A percentile compares a stretch with the other conserved stretches of the same genome.
These are phyloP conservation scores for Carettochelys insculpta DNA, from an alignment of 2,113 vertebrate genomes.

Conservation along the genomic window DNA sequence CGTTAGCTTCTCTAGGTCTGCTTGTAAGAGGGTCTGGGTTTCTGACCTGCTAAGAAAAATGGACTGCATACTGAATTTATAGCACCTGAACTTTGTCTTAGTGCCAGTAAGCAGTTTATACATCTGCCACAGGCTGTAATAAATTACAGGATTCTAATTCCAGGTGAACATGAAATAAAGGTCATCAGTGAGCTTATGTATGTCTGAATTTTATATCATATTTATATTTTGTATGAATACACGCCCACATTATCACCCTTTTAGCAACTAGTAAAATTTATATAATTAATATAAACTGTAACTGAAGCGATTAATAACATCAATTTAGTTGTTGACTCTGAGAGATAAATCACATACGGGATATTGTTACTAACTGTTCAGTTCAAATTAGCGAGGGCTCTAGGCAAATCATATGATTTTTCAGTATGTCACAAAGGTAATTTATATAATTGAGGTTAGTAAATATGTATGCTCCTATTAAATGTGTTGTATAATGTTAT, in stretches of 20 bases:
- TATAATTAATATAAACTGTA: not conserved
- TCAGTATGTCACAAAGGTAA: constrained; percentile 5
- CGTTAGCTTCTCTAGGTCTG: not conserved
- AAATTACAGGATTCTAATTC: not conserved
- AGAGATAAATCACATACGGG: not conserved
- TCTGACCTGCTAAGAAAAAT: not conserved
- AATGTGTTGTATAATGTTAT: not conserved
- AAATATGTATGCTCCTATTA: not conserved
- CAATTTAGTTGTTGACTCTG: constrained; percentile 1
- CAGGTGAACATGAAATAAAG: not conserved
- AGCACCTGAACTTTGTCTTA: not conserved
- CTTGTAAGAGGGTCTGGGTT: not conserved
- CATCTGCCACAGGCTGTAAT: not conserved
- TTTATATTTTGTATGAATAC: not conserved
- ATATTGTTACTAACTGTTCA: constrained; percentile 39
- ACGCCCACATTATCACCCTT: not conserved
- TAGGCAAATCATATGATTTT: constrained; percentile 8
- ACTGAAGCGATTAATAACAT: not conserved
- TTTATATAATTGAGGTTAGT: not conserved
- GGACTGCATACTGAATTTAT: not conserved
- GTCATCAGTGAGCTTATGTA: not conserved
- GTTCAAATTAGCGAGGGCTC: constrained; percentile 25
- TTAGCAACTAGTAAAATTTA: not conserved
- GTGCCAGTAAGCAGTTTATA: not conserved
- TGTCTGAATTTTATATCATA: not conserved